Conservation (phyloP, 2,888 invertebrate species). For the Ariolimax columbianus region DNA sequence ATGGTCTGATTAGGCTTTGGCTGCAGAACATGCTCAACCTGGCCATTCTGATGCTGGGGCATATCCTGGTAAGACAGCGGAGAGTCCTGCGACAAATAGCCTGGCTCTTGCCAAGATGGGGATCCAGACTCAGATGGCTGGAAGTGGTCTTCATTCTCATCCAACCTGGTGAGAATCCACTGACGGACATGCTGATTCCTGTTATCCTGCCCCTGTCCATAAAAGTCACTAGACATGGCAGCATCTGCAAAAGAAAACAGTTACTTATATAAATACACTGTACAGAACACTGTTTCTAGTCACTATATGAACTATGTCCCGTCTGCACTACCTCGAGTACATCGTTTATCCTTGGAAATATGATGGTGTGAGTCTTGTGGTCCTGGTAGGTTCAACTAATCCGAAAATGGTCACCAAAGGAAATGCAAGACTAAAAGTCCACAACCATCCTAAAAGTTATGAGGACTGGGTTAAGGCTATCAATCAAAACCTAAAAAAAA, state of each 20-base stretch:
- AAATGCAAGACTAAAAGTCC: too few species aligned
- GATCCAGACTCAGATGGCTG: neutral
- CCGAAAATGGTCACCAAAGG: too few species aligned
- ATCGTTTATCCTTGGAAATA: too few species aligned
- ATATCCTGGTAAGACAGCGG: conserved; percentile 20
- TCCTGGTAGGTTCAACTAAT: too few species aligned
- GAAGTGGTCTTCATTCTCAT: conserved; percentile 19
- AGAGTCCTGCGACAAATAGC: conserved; percentile 12
- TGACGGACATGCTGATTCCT: conserved; percentile 19
- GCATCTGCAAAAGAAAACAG: conserved; percentile 27
- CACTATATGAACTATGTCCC: too few species aligned
- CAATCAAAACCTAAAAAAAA: too few species aligned
- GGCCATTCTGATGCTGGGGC: conserved; percentile 16
- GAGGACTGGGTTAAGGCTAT: too few species aligned
- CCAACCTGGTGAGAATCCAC: neutral
- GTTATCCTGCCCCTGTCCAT: conserved; percentile 24
- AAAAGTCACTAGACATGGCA: conserved; percentile 43
- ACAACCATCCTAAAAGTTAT: too few species aligned
- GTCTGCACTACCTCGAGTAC: too few species aligned
- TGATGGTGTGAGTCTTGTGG: too few species aligned
- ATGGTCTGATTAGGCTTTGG: neutral
- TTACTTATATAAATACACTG: neutral
- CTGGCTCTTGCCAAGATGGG: conserved; percentile 29
- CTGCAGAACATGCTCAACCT: conserved; percentile 8
- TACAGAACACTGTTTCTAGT: too few species aligned